A percentile compares a stretch with the other conserved stretches of the same genome.
These are phyloP conservation scores for Agonopterix alstromeriana DNA, from an alignment of 2,888 invertebrate species.

Conservation along the genomic window DNA sequence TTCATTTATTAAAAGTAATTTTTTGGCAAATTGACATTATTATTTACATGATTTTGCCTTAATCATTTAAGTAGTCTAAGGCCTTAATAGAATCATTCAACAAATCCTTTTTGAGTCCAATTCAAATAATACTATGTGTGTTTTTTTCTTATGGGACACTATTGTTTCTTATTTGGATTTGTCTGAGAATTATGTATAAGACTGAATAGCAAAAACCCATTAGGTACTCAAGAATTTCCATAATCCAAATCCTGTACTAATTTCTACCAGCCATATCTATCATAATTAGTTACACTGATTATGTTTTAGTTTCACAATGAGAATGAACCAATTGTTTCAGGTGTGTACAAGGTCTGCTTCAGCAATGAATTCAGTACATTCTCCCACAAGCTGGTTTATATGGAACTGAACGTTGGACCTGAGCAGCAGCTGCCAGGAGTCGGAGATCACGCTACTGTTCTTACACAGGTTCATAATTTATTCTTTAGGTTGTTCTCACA, in stretches of 20 bases:
- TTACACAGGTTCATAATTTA: conserved; percentile 85
- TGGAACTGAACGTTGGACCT: conserved; percentile 98
- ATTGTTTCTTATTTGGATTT: too few relatives aligned
- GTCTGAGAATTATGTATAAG: neutral
- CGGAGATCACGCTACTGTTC: conserved; percentile 92
- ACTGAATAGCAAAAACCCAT: neutral
- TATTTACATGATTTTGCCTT: too few relatives aligned
- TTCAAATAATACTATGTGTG: too few relatives aligned
- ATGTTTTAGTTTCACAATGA: too few relatives aligned
- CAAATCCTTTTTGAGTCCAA: too few relatives aligned
- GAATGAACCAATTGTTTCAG: conserved; percentile 48
- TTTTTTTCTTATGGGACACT: too few relatives aligned
- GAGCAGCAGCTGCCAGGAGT: conserved; percentile 90
- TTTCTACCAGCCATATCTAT: too few relatives aligned
- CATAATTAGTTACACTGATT: too few relatives aligned
- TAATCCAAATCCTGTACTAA: neutral
- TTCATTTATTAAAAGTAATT: too few relatives aligned
- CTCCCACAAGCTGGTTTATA: conserved; percentile 98
- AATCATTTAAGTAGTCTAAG: too few relatives aligned
- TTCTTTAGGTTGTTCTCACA: neutral
- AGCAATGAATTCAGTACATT: conserved; percentile 99
- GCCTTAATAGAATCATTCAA: too few relatives aligned
- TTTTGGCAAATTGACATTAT: too few relatives aligned
- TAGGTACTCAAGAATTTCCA: neutral
- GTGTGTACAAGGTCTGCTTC: conserved; percentile 93